Evolutionary conservation across 2,797 vertebrate genomes (phyloP).

Genomic region (Myotis pilosus): DNA sequence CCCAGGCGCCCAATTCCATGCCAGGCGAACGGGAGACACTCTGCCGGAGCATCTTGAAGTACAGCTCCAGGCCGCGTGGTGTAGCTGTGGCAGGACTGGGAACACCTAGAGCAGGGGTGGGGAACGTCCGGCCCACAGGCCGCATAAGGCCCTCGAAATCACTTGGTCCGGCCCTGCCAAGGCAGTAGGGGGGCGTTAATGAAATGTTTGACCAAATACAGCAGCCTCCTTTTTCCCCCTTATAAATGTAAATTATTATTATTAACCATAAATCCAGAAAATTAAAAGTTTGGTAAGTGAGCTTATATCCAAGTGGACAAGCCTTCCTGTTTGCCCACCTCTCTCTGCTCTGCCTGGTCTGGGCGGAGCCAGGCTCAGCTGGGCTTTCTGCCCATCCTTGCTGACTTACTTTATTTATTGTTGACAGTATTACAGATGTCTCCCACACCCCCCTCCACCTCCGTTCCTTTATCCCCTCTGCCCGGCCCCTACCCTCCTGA

Average conservation of each 20-base stretch:
- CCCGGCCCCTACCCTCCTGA: no score
- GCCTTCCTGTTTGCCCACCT: not conserved
- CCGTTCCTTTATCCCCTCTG: no score
- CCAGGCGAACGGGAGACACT: not conserved
- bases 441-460: no score
- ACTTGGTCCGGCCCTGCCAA: no score
- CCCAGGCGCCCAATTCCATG: not conserved
- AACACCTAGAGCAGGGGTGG: not conserved
- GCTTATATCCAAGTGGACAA: not conserved
- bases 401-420: constrained; percentile 83
- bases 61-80: not conserved
- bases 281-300: not conserved
- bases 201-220: no score
- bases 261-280: not conserved
- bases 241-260: not conserved
- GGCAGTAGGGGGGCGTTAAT: no score
- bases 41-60: not conserved
- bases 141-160: no score
- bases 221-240: no score
- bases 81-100: not conserved
- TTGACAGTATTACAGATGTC: no score
- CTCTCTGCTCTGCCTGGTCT: not conserved
- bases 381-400: constrained; percentile 79
- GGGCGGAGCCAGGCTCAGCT: constrained; percentile 53
- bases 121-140: no score